Percentiles rank a stretch among this genome's conserved stretches.
These are phyloP conservation scores for Tupaia tana DNA, from an alignment of 2,113 vertebrate genomes.

Conservation along the genomic window DNA sequence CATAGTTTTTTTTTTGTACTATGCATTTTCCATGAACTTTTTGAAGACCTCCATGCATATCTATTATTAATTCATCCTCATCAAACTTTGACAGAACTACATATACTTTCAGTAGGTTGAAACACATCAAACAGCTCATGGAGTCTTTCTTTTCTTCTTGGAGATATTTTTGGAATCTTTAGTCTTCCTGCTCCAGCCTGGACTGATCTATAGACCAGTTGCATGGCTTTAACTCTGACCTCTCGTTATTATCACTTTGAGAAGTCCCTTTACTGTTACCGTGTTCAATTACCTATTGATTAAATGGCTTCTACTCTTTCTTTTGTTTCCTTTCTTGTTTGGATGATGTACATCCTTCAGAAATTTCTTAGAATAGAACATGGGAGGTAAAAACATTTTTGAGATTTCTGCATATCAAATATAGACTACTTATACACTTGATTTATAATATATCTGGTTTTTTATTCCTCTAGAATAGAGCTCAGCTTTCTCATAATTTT, in stretches of 20 bases:
- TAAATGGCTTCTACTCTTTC: background rate
- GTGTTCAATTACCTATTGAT: background rate
- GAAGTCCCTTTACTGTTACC: background rate
- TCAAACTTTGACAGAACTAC: background rate
- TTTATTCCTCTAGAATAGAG: conserved; percentile 10
- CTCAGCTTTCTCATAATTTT: conserved; percentile 33
- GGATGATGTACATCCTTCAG: background rate
- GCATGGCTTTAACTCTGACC: background rate
- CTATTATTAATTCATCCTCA: background rate
- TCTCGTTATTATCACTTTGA: background rate
- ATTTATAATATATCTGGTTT: conserved; percentile 47
- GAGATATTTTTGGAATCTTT: background rate
- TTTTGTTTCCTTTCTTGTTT: conserved; percentile 24
- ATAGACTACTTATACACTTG: background rate
- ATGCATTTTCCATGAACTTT: no score
- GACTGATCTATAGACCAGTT: background rate
- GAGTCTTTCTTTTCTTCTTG: background rate
- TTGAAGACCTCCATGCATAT: background rate
- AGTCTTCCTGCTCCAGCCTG: background rate
- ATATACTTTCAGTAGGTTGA: background rate
- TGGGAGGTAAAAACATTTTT: background rate
- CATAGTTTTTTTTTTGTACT: no score
- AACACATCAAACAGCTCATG: background rate
- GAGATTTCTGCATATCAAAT: background rate
- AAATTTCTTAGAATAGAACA: background rate